Evolutionary conservation across 2,113 vertebrate species (phyloP).

Genomic region (Xenopus tropicalis): UCB_Xtro_10.0 CM004449.2:95693501-95694000

Average conservation of each 20-base stretch:
- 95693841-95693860: too few species aligned
- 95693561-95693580: conserved; percentile 63
- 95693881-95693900: too few species aligned
- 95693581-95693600: background rate
- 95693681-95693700: conserved; percentile 19
- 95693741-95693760: background rate
- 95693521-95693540: conserved; percentile 74
- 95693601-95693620: background rate
- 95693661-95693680: conserved; percentile 11
- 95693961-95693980: too few species aligned
- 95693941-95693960: too few species aligned
- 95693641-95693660: conserved; percentile 1
- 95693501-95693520: conserved; percentile 66
- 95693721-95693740: background rate
- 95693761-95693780: too few species aligned
- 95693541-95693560: conserved; percentile 67
- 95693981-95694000: too few species aligned
- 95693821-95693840: too few species aligned
- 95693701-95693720: background rate
- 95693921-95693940: too few species aligned
- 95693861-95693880: too few species aligned
- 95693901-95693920: too few species aligned
- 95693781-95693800: too few species aligned
- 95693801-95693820: too few species aligned
- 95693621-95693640: background rate